These are phyloP conservation scores for Echinops telfairi DNA, from an alignment of 2,113 vertebrate species.

Conservation along the genomic window DNA sequence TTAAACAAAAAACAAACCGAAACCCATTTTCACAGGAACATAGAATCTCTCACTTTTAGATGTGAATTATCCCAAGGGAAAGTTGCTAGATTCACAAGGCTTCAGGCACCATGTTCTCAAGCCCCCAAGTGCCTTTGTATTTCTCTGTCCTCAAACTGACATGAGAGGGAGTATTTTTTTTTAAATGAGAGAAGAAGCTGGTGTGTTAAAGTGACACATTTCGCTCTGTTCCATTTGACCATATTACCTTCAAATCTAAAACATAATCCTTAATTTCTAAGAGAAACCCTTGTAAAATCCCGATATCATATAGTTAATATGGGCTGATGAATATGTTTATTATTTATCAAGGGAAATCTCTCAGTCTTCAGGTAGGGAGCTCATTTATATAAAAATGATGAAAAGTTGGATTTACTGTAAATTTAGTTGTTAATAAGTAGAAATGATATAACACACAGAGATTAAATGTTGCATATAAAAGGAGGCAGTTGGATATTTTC, in stretches of 20 bases:
- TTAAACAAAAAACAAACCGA: conserved; percentile 52
- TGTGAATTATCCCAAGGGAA: conserved; percentile 63
- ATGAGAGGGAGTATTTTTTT: conserved; percentile 21
- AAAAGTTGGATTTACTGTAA: conserved; percentile 10
- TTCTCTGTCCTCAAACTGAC: conserved; percentile 56
- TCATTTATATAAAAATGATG: neutral
- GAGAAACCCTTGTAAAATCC: neutral
- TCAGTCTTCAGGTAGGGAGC: neutral
- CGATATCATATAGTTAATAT: neutral
- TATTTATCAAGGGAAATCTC: neutral
- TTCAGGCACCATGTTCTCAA: conserved; percentile 52
- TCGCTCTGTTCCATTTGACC: conserved; percentile 53
- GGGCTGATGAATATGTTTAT: neutral
- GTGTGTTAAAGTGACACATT: conserved; percentile 43
- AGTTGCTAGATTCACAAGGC: neutral
- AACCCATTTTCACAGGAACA: conserved; percentile 63
- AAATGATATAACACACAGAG: neutral
- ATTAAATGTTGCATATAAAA: neutral
- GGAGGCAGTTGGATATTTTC: too few relatives aligned
- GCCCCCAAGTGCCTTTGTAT: conserved; percentile 12
- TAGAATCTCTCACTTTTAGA: conserved; percentile 61
- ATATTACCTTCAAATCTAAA: conserved; percentile 32
- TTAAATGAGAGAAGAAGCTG: conserved; percentile 48
- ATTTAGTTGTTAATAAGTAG: neutral
- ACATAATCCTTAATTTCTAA: conserved; percentile 54